These are phyloP conservation scores for Cotesia glomerata DNA, from an alignment of 1,140 invertebrate species.

Conservation along the genomic window DNA sequence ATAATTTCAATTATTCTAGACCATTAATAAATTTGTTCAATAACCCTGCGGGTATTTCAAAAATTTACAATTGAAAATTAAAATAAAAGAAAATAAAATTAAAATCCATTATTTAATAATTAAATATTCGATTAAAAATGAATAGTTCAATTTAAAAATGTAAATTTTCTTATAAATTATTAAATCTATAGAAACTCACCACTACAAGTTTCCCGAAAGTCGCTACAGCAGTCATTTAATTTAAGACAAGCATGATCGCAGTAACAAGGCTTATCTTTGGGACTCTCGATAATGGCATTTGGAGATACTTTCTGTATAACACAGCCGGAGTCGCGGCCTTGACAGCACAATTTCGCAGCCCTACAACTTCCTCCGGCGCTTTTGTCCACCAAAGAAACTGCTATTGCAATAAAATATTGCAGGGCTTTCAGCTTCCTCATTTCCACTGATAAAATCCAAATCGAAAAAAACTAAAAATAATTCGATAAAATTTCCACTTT, in stretches of 20 bases:
- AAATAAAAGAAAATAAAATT: neutral
- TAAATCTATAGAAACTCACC: conserved; percentile 66
- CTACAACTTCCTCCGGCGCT: conserved; percentile 70
- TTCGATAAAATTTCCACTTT: too few species aligned
- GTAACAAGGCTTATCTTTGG: conserved; percentile 84
- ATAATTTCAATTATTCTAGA: too few species aligned
- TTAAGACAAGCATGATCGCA: conserved; percentile 89
- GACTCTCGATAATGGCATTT: conserved; percentile 81
- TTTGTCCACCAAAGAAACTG: conserved; percentile 26
- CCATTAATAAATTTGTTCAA: too few species aligned
- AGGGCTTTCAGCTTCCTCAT: conserved; percentile 6
- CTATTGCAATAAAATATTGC: conserved; percentile 23
- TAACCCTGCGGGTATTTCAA: too few species aligned
- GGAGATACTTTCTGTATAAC: conserved; percentile 83
- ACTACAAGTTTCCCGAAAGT: conserved; percentile 85
- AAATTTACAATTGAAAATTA: too few species aligned
- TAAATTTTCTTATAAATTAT: neutral
- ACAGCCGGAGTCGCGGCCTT: conserved; percentile 83
- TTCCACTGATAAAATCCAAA: too few species aligned
- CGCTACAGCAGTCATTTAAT: conserved; percentile 83
- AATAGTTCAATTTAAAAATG: neutral
- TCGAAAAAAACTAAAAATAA: too few species aligned
- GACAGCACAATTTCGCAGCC: conserved; percentile 78
- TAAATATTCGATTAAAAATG: neutral
- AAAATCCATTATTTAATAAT: neutral